These are phyloP conservation scores for Ganaspis brasiliensis DNA, from an alignment of 2,888 invertebrate genomes.

Conservation along the genomic window DNA sequence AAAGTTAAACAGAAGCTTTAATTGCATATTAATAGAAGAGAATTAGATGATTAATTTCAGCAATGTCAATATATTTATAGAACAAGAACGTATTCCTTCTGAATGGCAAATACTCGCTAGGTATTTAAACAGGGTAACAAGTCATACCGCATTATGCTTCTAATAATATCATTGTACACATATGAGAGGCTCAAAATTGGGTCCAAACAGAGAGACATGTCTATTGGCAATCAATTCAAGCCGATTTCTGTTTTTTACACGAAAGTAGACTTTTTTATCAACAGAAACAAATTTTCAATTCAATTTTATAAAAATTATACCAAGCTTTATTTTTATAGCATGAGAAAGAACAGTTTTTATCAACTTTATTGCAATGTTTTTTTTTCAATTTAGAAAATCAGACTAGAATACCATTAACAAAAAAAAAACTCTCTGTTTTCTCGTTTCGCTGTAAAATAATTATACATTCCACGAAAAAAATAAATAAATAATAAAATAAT, in stretches of 20 bases:
- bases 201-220: conserved; percentile 13
- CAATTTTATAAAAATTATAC: not conserved
- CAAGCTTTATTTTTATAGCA: not conserved
- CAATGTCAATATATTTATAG: conserved; percentile 30
- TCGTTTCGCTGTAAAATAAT: conserved; percentile 38
- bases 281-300: not conserved
- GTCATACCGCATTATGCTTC: conserved; percentile 76
- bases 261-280: not conserved
- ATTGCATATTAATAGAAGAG: conserved; percentile 26
- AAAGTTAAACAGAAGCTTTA: not conserved
- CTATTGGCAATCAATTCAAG: not conserved
- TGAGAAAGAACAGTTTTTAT: not conserved
- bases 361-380: not conserved
- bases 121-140: conserved; percentile 76
- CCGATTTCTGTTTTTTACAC: not conserved
- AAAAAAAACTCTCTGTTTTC: conserved; percentile 13
- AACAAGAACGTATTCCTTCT: conserved; percentile 50
- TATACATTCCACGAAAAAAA: conserved; percentile 15
- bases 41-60: conserved; percentile 22
- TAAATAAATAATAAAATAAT: conserved; percentile 15
- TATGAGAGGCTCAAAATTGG: conserved; percentile 15
- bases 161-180: conserved; percentile 61
- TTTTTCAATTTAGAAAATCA: not conserved
- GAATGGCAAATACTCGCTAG: conserved; percentile 68
- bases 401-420: not conserved